A percentile compares a stretch with the other conserved stretches of the same genome.
Evolutionary conservation across 2,113 vertebrate species (phyloP).

Genomic region (Regulus satrapa): DNA sequence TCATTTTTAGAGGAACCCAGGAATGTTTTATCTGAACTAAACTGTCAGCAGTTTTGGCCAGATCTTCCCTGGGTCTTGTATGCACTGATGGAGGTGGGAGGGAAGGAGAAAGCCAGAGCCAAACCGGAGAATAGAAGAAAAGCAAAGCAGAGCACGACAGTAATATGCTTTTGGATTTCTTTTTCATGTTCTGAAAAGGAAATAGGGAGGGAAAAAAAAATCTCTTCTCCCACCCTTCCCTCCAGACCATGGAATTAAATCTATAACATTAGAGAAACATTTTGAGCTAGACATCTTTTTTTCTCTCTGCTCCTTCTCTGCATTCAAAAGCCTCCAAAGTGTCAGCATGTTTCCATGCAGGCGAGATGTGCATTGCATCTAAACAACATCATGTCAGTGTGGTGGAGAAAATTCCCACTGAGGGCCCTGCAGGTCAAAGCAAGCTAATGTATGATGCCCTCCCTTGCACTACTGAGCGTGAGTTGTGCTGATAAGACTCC

Average conservation of each 20-base stretch:
- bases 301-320: background rate
- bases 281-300: conserved; percentile 55
- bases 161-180: conserved; percentile 30
- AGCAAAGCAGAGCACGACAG: background rate
- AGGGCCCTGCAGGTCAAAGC: conserved; percentile 37
- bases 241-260: conserved; percentile 40
- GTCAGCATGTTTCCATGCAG: conserved; percentile 59
- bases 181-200: background rate
- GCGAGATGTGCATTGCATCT: conserved; percentile 63
- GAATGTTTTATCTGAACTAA: background rate
- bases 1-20: background rate
- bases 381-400: conserved; percentile 43
- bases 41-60: background rate
- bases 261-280: conserved; percentile 61
- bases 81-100: background rate
- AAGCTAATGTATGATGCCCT: conserved; percentile 43
- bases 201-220: background rate
- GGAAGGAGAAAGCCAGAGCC: background rate
- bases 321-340: conserved; percentile 56
- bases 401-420: conserved; percentile 31
- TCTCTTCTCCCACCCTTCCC: background rate
- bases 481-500: conserved; percentile 17
- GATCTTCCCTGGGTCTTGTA: background rate
- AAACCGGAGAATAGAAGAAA: background rate
- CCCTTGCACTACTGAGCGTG: background rate